Conservation (phyloP, 2,888 invertebrate genomes). For the Catocala sponsa region DNA sequence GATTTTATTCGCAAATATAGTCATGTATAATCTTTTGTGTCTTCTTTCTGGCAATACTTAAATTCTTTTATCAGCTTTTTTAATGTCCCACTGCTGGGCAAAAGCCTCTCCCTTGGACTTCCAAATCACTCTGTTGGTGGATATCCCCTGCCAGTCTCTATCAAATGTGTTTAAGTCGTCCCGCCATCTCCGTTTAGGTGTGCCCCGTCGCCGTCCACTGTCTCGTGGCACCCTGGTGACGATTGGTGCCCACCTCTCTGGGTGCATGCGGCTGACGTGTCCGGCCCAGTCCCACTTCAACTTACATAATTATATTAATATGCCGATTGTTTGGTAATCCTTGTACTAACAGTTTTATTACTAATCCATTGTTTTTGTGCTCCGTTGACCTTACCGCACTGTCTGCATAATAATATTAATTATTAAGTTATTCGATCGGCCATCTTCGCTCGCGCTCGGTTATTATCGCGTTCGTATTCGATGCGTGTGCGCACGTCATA, state of each 20-base stretch:
- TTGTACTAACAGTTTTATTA: conserved; percentile 24
- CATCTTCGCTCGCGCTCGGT: conserved; percentile 45
- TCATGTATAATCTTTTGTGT: conserved; percentile 17
- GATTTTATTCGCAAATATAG: conserved; percentile 13
- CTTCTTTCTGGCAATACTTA: conserved; percentile 15
- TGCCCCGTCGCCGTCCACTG: no score
- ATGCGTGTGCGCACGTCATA: conserved; percentile 46
- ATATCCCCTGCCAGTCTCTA: no score
- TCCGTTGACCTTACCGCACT: conserved; percentile 34
- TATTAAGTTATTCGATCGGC: conserved; percentile 52
- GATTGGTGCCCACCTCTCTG: no score
- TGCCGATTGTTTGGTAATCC: conserved; percentile 45
- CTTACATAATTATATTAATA: conserved; percentile 27
- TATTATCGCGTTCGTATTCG: conserved; percentile 48
- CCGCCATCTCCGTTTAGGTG: no score
- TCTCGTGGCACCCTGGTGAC: no score
- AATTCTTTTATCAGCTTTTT: no score
- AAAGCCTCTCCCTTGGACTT: no score
- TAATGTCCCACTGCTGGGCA: no score
- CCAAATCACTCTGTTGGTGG: no score
- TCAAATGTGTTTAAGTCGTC: no score
- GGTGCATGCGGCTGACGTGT: no score
- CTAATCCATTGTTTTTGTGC: conserved; percentile 47
- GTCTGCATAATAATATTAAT: conserved; percentile 54
- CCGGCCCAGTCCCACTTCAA: no score